phyloP scores from a whole-genome alignment of 2,113 vertebrate genomes.

The Cercocebus atys region DNA sequence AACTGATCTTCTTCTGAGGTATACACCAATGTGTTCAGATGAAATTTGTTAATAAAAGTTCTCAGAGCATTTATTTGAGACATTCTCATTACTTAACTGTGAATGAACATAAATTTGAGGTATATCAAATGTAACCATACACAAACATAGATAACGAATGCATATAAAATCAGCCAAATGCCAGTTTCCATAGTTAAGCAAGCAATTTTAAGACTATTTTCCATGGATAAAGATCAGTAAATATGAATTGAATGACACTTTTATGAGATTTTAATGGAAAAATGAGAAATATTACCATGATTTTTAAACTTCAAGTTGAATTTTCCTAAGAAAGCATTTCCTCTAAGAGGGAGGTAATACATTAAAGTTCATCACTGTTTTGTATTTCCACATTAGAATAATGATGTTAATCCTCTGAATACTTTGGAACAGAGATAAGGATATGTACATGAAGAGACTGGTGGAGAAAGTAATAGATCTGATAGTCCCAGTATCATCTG shows the following conservation, averaged over 20 bases:
- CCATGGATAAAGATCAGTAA: neutral
- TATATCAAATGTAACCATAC: neutral
- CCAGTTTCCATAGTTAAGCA: neutral
- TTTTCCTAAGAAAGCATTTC: slow-evolving; percentile 21
- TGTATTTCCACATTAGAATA: neutral
- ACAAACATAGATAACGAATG: neutral
- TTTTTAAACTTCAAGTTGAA: neutral
- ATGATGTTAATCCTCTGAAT: neutral
- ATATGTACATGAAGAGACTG: neutral
- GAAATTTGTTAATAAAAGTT: neutral
- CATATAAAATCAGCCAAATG: neutral
- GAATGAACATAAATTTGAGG: slow-evolving; percentile 9
- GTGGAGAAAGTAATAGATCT: neutral
- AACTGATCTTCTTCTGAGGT: neutral
- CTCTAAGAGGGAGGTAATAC: slow-evolving; percentile 18
- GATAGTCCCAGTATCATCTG: neutral
- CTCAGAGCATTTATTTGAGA: neutral
- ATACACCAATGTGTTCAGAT: neutral
- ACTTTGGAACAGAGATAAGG: neutral
- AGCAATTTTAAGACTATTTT: slow-evolving; percentile 41
- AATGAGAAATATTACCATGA: neutral
- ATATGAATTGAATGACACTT: neutral
- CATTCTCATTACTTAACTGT: neutral
- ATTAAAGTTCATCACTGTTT: neutral
- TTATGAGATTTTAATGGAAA: neutral